Conservation (phyloP, 2,113 vertebrate species). For the Hoplias malabaricus region DNA sequence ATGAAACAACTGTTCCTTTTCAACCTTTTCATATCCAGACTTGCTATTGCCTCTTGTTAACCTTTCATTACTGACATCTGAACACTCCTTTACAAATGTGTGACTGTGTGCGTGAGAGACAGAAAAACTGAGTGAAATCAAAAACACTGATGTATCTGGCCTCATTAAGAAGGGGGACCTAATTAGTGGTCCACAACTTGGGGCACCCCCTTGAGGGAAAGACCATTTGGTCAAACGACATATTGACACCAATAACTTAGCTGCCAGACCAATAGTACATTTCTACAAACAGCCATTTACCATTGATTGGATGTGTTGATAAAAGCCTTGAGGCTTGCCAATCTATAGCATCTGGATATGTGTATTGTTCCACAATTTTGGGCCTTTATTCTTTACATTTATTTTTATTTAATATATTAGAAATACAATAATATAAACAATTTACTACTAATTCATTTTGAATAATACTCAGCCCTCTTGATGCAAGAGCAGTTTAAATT, state of each 20-base stretch:
- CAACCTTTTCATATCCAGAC: conserved; percentile 20
- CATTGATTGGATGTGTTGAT: conserved; percentile 24
- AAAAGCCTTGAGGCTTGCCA: no score
- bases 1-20: background rate
- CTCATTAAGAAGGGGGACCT: conserved; percentile 28
- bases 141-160: conserved; percentile 10
- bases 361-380: background rate
- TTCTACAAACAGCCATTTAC: background rate
- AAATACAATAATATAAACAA: no score
- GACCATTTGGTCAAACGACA: conserved; percentile 36
- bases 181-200: background rate
- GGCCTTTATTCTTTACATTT: background rate
- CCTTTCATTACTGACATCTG: conserved; percentile 20
- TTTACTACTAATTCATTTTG: background rate
- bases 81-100: conserved; percentile 9
- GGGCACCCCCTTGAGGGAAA: conserved; percentile 23
- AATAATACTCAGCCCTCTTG: background rate
- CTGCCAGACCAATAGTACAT: conserved; percentile 32
- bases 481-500: background rate
- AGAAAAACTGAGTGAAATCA: background rate
- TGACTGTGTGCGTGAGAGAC: background rate
- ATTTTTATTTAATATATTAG: no score
- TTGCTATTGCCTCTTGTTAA: conserved; percentile 16
- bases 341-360: no score
- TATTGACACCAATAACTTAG: conserved; percentile 51